A percentile compares a stretch with the other conserved stretches of the same genome.
These are phyloP conservation scores for Therioaphis trifolii DNA, from an alignment of 2,888 invertebrate species.

Conservation along the genomic window DNA sequence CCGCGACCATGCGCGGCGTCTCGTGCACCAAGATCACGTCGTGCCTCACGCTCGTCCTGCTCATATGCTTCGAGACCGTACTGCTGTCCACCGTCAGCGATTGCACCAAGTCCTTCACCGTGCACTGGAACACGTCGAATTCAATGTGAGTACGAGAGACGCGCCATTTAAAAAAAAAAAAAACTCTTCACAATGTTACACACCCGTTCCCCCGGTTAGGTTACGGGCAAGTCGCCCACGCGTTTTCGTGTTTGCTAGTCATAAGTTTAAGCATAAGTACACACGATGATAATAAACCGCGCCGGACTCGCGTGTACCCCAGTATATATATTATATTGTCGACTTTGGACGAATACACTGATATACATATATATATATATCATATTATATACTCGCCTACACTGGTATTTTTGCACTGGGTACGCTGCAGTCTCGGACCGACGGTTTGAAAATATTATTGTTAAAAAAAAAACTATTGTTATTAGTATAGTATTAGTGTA, in stretches of 20 bases:
- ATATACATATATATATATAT: neutral
- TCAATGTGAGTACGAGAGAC: slow-evolving; percentile 76
- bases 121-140: slow-evolving; percentile 91
- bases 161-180: neutral
- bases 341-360: slow-evolving; percentile 18
- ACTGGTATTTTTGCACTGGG: slow-evolving; percentile 59
- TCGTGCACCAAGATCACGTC: slow-evolving; percentile 69
- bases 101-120: slow-evolving; percentile 85
- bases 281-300: slow-evolving; percentile 9
- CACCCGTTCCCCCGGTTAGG: neutral
- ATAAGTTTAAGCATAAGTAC: too few species aligned
- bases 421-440: slow-evolving; percentile 43
- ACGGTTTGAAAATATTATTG: neutral
- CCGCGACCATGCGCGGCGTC: slow-evolving; percentile 60
- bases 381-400: neutral
- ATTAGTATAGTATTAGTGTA: too few species aligned
- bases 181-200: neutral
- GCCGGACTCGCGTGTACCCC: slow-evolving; percentile 53
- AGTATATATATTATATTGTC: slow-evolving; percentile 38
- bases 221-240: neutral
- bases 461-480: too few species aligned
- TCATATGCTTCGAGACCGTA: slow-evolving; percentile 73
- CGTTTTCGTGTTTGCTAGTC: neutral
- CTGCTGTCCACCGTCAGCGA: slow-evolving; percentile 75
- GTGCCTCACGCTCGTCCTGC: slow-evolving; percentile 72